phyloP scores from a whole-genome alignment of 2,888 invertebrate species.

The Harpagoxenus sublaevis region DNA sequence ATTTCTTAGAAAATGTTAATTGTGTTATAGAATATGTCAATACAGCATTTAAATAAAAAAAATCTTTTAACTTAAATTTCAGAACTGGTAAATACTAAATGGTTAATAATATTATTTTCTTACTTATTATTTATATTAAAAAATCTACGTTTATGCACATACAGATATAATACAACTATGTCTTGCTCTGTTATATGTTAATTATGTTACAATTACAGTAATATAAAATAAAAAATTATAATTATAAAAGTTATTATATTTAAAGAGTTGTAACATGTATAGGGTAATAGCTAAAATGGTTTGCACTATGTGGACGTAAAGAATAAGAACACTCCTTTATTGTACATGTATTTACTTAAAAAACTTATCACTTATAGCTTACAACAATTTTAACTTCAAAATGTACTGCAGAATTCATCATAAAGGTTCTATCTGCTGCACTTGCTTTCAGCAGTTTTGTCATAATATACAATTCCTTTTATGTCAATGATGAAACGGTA shows the following conservation, averaged over 20 bases:
- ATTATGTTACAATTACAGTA: background rate
- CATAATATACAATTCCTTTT: constrained; percentile 20
- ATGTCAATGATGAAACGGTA: background rate
- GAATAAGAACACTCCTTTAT: background rate
- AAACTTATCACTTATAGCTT: constrained; percentile 14
- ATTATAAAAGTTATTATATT: background rate
- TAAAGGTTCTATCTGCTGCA: background rate
- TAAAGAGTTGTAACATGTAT: background rate
- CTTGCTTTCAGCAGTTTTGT: background rate
- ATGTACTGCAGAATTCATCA: background rate
- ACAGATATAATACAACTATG: background rate
- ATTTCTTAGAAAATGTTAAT: background rate
- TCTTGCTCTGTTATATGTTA: background rate
- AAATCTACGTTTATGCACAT: background rate
- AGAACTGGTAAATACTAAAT: background rate
- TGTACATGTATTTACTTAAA: background rate
- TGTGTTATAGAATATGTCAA: background rate
- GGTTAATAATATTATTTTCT: background rate
- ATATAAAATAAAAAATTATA: background rate
- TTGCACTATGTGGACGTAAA: background rate
- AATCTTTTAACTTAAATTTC: background rate
- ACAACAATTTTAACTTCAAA: background rate
- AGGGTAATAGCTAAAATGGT: background rate
- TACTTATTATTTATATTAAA: background rate
- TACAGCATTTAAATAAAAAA: background rate